Evolutionary conservation across 2,797 vertebrate species (phyloP).

Genomic region (Paratrypauchen microcephalus): DNA sequence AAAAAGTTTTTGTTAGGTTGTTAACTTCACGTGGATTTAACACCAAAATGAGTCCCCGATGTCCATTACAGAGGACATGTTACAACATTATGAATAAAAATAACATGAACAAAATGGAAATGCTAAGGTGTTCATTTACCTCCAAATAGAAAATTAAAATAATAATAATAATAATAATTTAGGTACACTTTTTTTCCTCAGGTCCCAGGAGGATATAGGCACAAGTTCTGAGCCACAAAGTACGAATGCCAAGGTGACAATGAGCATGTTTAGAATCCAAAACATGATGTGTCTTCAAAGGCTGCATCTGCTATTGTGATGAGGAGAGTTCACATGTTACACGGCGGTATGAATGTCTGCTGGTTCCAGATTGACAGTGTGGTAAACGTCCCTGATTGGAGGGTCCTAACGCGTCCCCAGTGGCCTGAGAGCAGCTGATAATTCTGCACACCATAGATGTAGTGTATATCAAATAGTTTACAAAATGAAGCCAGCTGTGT

Average conservation of each 20-base stretch:
- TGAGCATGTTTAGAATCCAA: background rate
- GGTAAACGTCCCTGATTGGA: conserved; percentile 84
- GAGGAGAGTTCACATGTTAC: background rate
- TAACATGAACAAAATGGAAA: too few relatives aligned
- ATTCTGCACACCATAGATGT: conserved; percentile 90
- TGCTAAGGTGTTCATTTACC: too few relatives aligned
- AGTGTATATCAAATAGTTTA: conserved; percentile 99
- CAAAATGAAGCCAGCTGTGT: conserved; percentile 99
- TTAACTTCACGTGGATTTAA: too few relatives aligned
- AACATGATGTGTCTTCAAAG: background rate
- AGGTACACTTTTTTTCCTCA: too few relatives aligned
- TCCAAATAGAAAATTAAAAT: too few relatives aligned
- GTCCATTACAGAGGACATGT: too few relatives aligned
- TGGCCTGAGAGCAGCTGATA: conserved; percentile 95
- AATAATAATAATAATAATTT: too few relatives aligned
- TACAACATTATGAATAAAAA: too few relatives aligned
- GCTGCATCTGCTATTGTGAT: background rate
- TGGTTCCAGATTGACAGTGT: conserved; percentile 82
- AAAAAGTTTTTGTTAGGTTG: too few relatives aligned
- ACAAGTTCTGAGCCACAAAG: background rate
- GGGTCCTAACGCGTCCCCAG: conserved; percentile 91
- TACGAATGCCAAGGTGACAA: background rate
- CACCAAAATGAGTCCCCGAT: too few relatives aligned
- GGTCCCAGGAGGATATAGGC: too few relatives aligned
- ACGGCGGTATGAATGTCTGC: conserved; percentile 80